Base-by-base conservation (phyloP, 2,888 invertebrate species). In the Hirtodrosophila alboralis region DNA sequence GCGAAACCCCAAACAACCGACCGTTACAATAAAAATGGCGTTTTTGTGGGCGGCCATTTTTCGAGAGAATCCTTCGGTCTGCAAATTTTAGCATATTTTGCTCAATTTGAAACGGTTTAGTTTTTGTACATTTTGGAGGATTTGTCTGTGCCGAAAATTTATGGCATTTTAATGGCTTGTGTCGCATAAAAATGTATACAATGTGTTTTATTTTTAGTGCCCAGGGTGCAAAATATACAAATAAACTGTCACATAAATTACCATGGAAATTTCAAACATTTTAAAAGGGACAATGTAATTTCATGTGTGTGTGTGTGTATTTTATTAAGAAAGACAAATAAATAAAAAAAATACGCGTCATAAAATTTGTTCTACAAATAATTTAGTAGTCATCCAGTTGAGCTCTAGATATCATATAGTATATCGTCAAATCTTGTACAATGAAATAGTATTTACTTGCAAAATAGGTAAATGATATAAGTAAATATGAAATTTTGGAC, bases 131-230 rank as follows among this genome's bases (percentile, higher is more conserved):
- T 23, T 54, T 40, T 13, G 12, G 37, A 37, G 75, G 68, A 79
- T 83, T 85, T 79, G 84, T 66, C 63, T 53, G 64, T 71, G 68
- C 58, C 68, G 31, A 60, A 21, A 84, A 81, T 86, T 81, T 72
- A 74, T 67, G 85, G 71, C 67, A 73, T 86, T 85, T 75, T 84
- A 84, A 83, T 86, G 78, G 72, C 67, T 65, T 54, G 65, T 63
- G 63, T 60, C 64, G 41, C 61, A 64, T 72, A 68, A 61, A 79
- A 75, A 59, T 67, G 37, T 48, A n/a, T n/a, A 63, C 65, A 58
- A 60, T 68, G 56, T 71, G 51, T 58, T 57, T 51, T 47, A 40
- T 60, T 57, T 77, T 63, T 58, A 58, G 45, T 51, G 54, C 8
- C 23, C 44, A 16, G 41, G 40, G 41, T 26, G 33, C 27, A 28